These are phyloP conservation scores for Drosophila tani DNA, from an alignment of 1,140 invertebrate species.

Conservation along the genomic window DNA sequence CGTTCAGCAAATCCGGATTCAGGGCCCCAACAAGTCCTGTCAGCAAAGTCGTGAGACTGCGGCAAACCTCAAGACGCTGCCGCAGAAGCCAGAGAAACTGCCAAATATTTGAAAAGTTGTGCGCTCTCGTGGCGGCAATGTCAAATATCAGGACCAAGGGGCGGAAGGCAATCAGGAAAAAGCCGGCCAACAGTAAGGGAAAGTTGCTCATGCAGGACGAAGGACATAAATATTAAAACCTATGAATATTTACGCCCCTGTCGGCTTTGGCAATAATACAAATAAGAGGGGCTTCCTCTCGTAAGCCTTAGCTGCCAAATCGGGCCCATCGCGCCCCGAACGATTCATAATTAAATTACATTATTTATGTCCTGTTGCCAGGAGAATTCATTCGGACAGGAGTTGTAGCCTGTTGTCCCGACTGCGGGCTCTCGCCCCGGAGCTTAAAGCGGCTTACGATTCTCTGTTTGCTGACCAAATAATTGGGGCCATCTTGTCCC, in stretches of 20 bases:
- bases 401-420: slow-evolving; percentile 33
- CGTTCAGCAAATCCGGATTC: not conserved
- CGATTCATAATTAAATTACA: slow-evolving; percentile 79
- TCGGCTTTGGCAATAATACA: slow-evolving; percentile 59
- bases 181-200: slow-evolving; percentile 20
- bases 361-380: slow-evolving; percentile 71
- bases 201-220: slow-evolving; percentile 48
- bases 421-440: slow-evolving; percentile 40
- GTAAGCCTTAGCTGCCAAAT: slow-evolving; percentile 39
- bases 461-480: slow-evolving; percentile 71
- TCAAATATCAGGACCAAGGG: slow-evolving; percentile 41
- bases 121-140: slow-evolving; percentile 42
- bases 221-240: slow-evolving; percentile 62
- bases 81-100: slow-evolving; percentile 60
- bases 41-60: slow-evolving; percentile 47
- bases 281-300: slow-evolving; percentile 17
- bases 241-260: slow-evolving; percentile 69
- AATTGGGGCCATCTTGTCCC: slow-evolving; percentile 58
- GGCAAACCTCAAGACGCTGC: slow-evolving; percentile 71
- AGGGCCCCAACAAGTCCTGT: slow-evolving; percentile 15
- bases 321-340: slow-evolving; percentile 31
- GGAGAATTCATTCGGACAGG: slow-evolving; percentile 42
- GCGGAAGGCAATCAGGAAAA: slow-evolving; percentile 46
- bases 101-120: slow-evolving; percentile 82
- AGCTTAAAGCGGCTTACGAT: slow-evolving; percentile 72